These are phyloP conservation scores for Gnathonemus longibarbis DNA, from an alignment of 2,113 vertebrate species.

Conservation along the genomic window DNA sequence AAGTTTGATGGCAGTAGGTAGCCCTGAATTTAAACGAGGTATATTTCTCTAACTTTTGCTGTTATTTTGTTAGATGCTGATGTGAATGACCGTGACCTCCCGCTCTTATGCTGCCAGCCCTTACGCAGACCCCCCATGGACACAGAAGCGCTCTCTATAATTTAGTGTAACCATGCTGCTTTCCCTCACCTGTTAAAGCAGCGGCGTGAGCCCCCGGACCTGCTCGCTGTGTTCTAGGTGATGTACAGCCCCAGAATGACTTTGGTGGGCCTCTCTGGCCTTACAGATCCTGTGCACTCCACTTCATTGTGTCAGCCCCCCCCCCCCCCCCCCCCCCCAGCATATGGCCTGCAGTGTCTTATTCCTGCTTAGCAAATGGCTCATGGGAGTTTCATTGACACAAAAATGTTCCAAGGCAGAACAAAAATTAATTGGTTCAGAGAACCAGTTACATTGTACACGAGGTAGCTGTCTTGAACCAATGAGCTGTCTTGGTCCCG, in stretches of 20 bases:
- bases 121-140: background rate
- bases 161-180: background rate
- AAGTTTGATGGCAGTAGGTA: background rate
- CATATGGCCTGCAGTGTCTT: no score
- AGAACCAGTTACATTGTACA: background rate
- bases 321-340: no score
- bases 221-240: background rate
- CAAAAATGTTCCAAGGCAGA: no score
- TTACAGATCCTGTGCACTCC: background rate
- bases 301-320: no score
- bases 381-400: no score
- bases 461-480: no score
- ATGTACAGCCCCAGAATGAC: background rate
- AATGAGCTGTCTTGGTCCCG: background rate
- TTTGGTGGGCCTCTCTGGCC: background rate
- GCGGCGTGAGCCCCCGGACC: background rate
- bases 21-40: background rate
- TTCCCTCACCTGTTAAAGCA: background rate
- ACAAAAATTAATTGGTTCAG: no score
- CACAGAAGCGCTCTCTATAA: background rate
- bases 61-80: background rate
- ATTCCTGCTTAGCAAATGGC: no score
- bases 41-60: background rate
- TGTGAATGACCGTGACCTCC: background rate
- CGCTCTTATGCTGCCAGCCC: background rate